Evolutionary conservation across 2,113 vertebrate genomes (phyloP).

Genomic region (Macquaria australasica): DNA sequence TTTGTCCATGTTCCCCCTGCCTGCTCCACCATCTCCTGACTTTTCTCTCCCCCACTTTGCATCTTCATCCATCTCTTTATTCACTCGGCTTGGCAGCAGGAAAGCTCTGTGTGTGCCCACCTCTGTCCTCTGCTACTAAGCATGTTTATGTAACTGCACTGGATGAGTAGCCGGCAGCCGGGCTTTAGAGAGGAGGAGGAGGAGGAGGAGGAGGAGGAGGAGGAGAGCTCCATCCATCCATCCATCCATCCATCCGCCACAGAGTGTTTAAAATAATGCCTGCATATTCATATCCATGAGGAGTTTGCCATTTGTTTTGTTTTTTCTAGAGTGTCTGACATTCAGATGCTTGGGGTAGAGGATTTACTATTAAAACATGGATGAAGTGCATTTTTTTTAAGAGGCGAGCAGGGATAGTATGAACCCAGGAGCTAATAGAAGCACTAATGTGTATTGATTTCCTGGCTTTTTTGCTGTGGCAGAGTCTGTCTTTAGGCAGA

Average conservation of each 20-base stretch:
- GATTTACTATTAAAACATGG: constrained; percentile 16
- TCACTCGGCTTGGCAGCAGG: constrained; percentile 38
- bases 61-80: constrained; percentile 52
- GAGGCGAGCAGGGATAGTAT: constrained; percentile 23
- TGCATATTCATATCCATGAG: constrained; percentile 42
- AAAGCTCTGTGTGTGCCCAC: constrained; percentile 59
- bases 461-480: constrained; percentile 43
- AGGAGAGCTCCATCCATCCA: constrained; percentile 28
- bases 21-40: constrained; percentile 17
- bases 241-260: constrained; percentile 30
- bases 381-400: constrained; percentile 38
- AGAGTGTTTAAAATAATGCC: constrained; percentile 25
- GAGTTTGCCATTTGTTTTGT: constrained; percentile 29
- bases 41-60: constrained; percentile 12
- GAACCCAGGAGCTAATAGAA: constrained; percentile 53
- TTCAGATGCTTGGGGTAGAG: neutral
- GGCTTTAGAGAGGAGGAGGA: constrained; percentile 64
- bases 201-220: constrained; percentile 5
- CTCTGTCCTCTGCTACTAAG: constrained; percentile 77
- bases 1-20: neutral
- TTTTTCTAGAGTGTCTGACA: constrained; percentile 16
- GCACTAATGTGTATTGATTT: constrained; percentile 80
- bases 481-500: constrained; percentile 30
- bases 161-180: constrained; percentile 74
- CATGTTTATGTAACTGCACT: constrained; percentile 83